Conservation (phyloP, 2,113 vertebrate genomes). For the Manacus vitellinus region DNA sequence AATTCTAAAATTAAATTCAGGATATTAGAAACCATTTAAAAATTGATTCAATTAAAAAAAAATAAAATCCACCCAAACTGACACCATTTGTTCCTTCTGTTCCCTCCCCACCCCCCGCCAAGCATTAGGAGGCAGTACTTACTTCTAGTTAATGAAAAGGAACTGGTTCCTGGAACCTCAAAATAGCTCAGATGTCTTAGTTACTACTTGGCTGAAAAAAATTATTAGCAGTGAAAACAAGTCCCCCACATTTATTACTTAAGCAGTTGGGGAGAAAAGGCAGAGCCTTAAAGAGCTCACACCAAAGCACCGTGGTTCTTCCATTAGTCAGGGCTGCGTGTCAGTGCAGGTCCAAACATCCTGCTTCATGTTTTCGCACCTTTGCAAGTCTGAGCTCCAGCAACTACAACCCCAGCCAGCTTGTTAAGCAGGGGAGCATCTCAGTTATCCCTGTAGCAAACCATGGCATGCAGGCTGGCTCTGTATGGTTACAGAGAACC, state of each 20-base stretch:
- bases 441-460: neutral
- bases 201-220: constrained; percentile 2
- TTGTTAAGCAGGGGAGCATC: neutral
- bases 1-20: neutral
- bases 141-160: neutral
- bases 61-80: neutral
- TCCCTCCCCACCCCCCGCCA: too few relatives aligned
- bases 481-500: neutral
- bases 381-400: constrained; percentile 26
- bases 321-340: constrained; percentile 20
- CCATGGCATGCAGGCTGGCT: neutral
- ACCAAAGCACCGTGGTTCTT: neutral
- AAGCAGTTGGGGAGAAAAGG: neutral
- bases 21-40: neutral
- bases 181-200: constrained; percentile 24
- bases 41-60: neutral
- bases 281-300: neutral
- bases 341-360: constrained; percentile 1
- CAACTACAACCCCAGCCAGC: neutral
- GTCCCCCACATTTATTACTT: neutral
- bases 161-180: constrained; percentile 19
- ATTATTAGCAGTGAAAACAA: constrained; percentile 33
- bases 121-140: neutral
- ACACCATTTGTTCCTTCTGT: neutral
- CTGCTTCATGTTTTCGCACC: neutral